These are phyloP conservation scores for Sceloporus undulatus DNA, from an alignment of 2,113 vertebrate genomes.

Conservation along the genomic window DNA sequence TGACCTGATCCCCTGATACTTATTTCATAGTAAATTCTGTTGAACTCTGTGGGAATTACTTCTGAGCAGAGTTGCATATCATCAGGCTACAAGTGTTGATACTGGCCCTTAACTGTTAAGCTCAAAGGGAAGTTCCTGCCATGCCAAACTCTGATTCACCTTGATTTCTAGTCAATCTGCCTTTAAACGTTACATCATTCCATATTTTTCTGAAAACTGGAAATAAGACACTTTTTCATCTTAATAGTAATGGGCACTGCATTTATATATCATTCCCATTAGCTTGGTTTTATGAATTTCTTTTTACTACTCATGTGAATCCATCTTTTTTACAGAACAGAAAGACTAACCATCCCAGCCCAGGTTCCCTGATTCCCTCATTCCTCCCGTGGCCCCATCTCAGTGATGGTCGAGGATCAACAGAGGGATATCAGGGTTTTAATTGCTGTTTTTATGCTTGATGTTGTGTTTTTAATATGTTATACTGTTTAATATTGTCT, in stretches of 20 bases:
- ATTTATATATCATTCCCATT: conserved; percentile 45
- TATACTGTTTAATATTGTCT: too few species aligned
- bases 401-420: too few species aligned
- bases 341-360: too few species aligned
- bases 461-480: too few species aligned
- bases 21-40: neutral
- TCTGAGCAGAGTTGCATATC: neutral
- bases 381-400: too few species aligned
- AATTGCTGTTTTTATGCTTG: too few species aligned
- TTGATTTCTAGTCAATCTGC: neutral
- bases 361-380: too few species aligned
- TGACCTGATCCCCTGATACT: neutral
- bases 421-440: too few species aligned
- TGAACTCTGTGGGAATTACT: conserved; percentile 7
- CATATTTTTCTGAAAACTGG: conserved; percentile 76
- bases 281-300: conserved; percentile 49
- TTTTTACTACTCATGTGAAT: neutral
- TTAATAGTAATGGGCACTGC: neutral
- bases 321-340: neutral
- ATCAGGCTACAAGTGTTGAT: conserved; percentile 47
- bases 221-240: conserved; percentile 63
- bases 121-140: neutral
- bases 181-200: conserved; percentile 20
- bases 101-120: conserved; percentile 16
- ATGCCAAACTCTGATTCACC: neutral